Evolutionary conservation across 2,888 invertebrate genomes (phyloP), one percentile per base, ranked within the genome.

Genomic region (Carterocephalus palaemon): DNA sequence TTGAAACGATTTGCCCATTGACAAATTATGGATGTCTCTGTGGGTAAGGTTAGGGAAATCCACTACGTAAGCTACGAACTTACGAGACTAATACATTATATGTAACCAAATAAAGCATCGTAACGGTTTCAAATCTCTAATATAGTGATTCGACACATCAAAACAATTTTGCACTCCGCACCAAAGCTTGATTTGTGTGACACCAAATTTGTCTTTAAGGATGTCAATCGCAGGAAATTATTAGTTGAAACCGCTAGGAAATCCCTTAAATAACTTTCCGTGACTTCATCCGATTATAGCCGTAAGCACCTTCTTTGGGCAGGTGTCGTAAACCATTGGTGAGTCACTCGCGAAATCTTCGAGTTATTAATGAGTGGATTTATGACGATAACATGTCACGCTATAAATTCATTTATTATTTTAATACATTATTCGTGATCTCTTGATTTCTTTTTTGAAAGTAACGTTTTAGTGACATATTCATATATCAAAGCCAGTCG

Each of bases 161-260:
- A 29, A 46, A 38, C 10, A 38, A 33, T 38, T 43, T 46, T 38
- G 38, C 38, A 39, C 46, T 26, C 46, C 38, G 32, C 41, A 51
- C 47, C 23, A 48, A 42, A 16, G 19, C 32, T 4, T 42, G 50
- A 53, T 49, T 46, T 40, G 50, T 53, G 20, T 9, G 31, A 31
- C 19, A 24, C 53, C 49, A 45, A 51, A 43, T 53, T 28, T 17
- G 47, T 48, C 16, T 12, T 29, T 47, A 51, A 51, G 46, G 28
- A 48, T 54, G 53, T 54, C 51, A 51, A 53, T 51, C 52, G 49
- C 42, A 40, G 43, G 28, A 38, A 47, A 36, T 19, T 28, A 26
- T 37, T 24, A 26, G 19, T 12, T 37, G 22, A 5, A 38, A 51
- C 48, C 49, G 52, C 49, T 52, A 48, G 51, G 43, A 48, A 54